phyloP scores from a whole-genome alignment of 1,140 invertebrate species.

The Theocolax elegans region DNA sequence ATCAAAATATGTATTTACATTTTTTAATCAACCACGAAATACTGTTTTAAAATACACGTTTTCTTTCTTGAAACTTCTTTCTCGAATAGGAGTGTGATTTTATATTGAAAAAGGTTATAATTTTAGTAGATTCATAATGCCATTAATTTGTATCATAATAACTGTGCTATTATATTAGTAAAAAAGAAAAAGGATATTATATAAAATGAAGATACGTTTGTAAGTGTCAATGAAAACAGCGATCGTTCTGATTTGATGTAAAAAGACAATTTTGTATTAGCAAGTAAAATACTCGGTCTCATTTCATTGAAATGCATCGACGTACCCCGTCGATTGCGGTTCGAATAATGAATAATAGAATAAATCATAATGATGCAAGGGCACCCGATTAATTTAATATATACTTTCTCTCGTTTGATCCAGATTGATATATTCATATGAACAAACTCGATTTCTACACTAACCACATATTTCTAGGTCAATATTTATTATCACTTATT shows the following conservation, averaged over 20 bases:
- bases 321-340: background rate
- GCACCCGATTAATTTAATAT: background rate
- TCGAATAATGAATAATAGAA: slow-evolving; percentile 3
- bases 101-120: too few relatives aligned
- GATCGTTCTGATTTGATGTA: slow-evolving; percentile 2
- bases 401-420: slow-evolving; percentile 14
- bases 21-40: background rate
- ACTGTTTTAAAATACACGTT: background rate
- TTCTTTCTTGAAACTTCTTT: too few relatives aligned
- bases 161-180: too few relatives aligned
- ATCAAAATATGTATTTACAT: background rate
- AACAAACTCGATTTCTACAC: background rate
- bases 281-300: slow-evolving; percentile 12
- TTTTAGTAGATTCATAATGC: too few relatives aligned
- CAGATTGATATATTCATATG: background rate
- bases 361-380: slow-evolving; percentile 19
- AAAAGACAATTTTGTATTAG: too few relatives aligned
- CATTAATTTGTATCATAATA: too few relatives aligned
- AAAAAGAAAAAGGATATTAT: too few relatives aligned
- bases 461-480: background rate
- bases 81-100: too few relatives aligned
- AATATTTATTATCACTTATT: too few relatives aligned
- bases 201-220: background rate
- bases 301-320: slow-evolving; percentile 10
- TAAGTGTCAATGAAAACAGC: background rate